Evolutionary conservation across 2,888 invertebrate genomes (phyloP), one percentile per base, ranked within the genome.

Genomic region (Melinaea menophilus): DNA sequence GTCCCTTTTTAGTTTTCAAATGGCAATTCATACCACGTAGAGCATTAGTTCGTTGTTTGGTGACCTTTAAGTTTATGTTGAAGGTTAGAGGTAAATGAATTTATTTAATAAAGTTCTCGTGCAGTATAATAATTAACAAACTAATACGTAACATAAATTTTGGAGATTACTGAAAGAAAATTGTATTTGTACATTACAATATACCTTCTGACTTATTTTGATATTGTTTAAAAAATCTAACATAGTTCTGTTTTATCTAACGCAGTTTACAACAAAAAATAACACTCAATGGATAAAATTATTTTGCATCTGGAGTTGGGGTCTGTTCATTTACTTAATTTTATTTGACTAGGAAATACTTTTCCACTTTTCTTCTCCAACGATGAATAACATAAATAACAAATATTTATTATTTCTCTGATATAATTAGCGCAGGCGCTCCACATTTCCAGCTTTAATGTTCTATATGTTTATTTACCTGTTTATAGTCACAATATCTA

Each of bases 381-480:
- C 67, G 59, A 34, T 63, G 76, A 69, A 76, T 79, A 80, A 82
- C 83, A 74, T 67, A 69, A 67, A 65, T 71, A 77, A 75, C 71
- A 72, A 79, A 79, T 75, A 79, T 78, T 77, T 76, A 75, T 70
- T 68, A 69, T 56, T 62, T 63, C 61, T 64, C 60, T 75, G 73
- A 75, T 72, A 75, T 71, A 72, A 73, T 76, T 79, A 68, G 61
- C 65, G 63, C 68, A 80, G 79, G 82, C 79, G 75, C 71, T 68
- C 70, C 69, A 73, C 67, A 75, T 75, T 70, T 22, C 22, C 22
- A 70, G 70, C 63, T 66, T 71, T 68, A 74, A 75, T 72, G 59
- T 64, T 66, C 45, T 37, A 61, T 46, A 66, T 62, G 46, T 58
- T 63, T 59, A 69, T 61, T 62, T 62, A 33, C 51, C 31, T 71